Conservation (phyloP, 2,888 invertebrate species). For the Neelides folsomi region DNA sequence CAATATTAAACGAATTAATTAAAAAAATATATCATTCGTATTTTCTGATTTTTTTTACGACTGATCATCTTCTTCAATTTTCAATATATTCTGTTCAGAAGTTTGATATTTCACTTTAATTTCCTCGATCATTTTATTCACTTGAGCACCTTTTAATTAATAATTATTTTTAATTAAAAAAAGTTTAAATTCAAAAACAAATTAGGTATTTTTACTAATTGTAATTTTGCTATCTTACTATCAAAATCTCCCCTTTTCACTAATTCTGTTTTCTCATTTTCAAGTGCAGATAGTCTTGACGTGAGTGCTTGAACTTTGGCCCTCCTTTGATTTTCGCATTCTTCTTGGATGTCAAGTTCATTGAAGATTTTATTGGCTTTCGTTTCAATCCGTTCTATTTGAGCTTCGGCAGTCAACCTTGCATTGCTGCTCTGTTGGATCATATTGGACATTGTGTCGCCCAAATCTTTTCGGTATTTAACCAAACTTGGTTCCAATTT, state of each 20-base stretch:
- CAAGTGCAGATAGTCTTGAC: conserved; percentile 7
- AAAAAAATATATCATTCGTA: too few relatives aligned
- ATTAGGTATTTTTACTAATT: too few relatives aligned
- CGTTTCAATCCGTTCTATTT: conserved; percentile 16
- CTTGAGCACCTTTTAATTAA: too few relatives aligned
- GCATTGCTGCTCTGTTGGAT: conserved; percentile 7
- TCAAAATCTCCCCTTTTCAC: conserved; percentile 4
- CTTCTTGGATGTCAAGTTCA: conserved; percentile 13
- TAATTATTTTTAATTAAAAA: not conserved
- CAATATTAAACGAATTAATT: not conserved
- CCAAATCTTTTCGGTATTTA: conserved; percentile 11
- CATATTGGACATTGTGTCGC: conserved; percentile 1
- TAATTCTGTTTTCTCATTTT: conserved; percentile 15
- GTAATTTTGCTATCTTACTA: too few relatives aligned
- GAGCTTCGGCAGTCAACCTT: conserved; percentile 11
- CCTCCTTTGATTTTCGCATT: conserved; percentile 15
- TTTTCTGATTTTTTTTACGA: too few relatives aligned
- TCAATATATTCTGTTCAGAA: too few relatives aligned
- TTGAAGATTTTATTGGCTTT: conserved; percentile 10
- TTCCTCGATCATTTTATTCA: too few relatives aligned
- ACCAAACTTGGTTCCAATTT: conserved; percentile 13
- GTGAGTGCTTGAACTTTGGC: conserved; percentile 6
- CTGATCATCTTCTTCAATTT: too few relatives aligned
- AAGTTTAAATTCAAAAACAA: too few relatives aligned
- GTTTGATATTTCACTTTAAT: too few relatives aligned